Evolutionary conservation across 2,888 invertebrate genomes (phyloP), one percentile per base, ranked within the genome.

Genomic region (Trileptium ribeirensis): DNA sequence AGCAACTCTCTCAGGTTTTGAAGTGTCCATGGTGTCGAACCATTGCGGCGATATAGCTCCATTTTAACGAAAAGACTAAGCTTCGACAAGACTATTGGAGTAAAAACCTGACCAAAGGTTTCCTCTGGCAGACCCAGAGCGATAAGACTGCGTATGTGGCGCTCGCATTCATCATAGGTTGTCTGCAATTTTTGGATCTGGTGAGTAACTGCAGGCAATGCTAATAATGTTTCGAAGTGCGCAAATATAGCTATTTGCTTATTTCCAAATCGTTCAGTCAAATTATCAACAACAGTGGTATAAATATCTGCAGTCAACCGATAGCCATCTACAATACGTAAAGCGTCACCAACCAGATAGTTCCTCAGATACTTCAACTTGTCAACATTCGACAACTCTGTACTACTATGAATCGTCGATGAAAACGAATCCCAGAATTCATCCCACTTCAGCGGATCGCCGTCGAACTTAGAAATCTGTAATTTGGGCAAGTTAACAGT

Each of bases 41-140:
- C 70, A 70, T 70, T 70, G 3, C n/a, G 70, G 36, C 70, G 70
- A 70, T 70, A 36, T 31, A 70, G 31, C 70, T 70, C 70, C 36
- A 36, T 70, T 29, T 36, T 29, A 70, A 70, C 36, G 70, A 36
- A 36, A 70, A 15, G 15, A 19, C 8, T 8, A 15, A 70, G 70
- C 36, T 70, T 70, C 36, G 70, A 70, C 33, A 70, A 70, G 31
- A 70, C n/a, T 19, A 70, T 70, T 70, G 70, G 70, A 15, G 70
- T 70, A 70, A 70, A 70, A 8, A 70, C 70, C 70, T 70, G 31
- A 8, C 70, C 70, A 31, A 70, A 70, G 19, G 70, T 70, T 19
- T 29, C 8, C 36, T 70, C 70, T 8, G 51, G 51, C 51, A 51
- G 51, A 24, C 51, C 51, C 8, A 51, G 51, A 24, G 51, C 51